Percentiles rank a stretch among this genome's conserved stretches.
phyloP scores from a whole-genome alignment of 2,113 vertebrate species.

The Cyprinodon tularosa region DNA sequence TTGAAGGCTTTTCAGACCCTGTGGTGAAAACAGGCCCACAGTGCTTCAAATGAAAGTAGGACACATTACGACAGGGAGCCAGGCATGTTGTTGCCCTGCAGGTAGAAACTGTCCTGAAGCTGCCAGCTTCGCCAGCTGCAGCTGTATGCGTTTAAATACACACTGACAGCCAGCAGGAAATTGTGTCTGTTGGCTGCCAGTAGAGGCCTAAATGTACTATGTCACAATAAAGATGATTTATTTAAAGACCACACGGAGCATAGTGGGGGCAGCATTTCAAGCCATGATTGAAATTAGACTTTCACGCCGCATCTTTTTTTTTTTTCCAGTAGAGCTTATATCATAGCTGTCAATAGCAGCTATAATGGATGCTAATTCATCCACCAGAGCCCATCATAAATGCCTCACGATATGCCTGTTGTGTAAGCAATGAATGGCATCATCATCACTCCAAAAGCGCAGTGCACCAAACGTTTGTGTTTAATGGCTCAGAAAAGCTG shows the following conservation, averaged over 20 bases:
- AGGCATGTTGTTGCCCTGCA: constrained; percentile 58
- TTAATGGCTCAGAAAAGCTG: constrained; percentile 60
- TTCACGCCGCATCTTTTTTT: constrained; percentile 46
- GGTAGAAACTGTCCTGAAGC: constrained; percentile 63
- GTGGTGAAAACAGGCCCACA: constrained; percentile 51
- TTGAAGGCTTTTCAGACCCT: constrained; percentile 35
- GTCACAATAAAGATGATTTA: constrained; percentile 71
- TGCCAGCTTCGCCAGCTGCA: constrained; percentile 43
- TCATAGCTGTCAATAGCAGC: constrained; percentile 49
- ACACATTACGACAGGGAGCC: constrained; percentile 61
- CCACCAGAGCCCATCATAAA: constrained; percentile 64
- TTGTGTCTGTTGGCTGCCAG: constrained; percentile 44
- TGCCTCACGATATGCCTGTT: constrained; percentile 46
- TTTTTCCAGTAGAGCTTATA: constrained; percentile 48
- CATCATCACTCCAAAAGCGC: constrained; percentile 55
- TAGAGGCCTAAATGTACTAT: constrained; percentile 61
- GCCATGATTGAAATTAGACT: constrained; percentile 58
- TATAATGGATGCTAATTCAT: constrained; percentile 70
- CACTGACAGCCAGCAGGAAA: constrained; percentile 49
- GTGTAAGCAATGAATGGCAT: constrained; percentile 67
- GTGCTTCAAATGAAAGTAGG: constrained; percentile 61
- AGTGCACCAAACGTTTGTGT: constrained; percentile 58
- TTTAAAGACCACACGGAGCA: constrained; percentile 59
- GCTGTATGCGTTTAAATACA: constrained; percentile 46
- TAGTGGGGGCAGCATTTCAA: constrained; percentile 39